Evolutionary conservation across 2,797 vertebrate genomes (phyloP).

Genomic region (Coluber constrictor): DNA sequence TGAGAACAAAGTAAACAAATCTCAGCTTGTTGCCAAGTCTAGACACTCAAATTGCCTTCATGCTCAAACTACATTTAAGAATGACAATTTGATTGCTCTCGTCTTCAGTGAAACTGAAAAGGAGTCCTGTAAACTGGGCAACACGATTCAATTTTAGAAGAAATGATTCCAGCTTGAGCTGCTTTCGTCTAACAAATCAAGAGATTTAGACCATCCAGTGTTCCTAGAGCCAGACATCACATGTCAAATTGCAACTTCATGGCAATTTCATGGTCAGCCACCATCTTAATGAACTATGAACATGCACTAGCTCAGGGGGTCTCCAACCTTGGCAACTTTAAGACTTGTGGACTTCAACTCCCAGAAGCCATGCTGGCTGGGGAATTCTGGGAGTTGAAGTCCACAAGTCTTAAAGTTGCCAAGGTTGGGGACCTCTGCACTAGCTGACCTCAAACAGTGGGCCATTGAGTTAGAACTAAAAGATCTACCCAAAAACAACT

Average conservation of each 20-base stretch:
- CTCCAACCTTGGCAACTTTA: no score
- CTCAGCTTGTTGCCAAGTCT: not conserved
- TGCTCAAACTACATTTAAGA: not conserved
- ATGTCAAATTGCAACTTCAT: not conserved
- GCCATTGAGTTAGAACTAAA: not conserved
- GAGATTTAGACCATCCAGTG: not conserved
- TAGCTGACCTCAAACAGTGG: not conserved
- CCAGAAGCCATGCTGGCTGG: no score
- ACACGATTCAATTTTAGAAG: not conserved
- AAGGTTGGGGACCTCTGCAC: no score
- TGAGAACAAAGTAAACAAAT: not conserved
- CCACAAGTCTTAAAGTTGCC: no score
- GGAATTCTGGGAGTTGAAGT: no score
- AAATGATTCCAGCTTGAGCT: not conserved
- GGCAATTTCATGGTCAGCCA: not conserved
- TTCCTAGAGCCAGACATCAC: not conserved
- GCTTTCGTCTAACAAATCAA: not conserved
- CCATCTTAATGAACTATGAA: not conserved
- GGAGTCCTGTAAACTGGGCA: not conserved
- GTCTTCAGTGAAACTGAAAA: not conserved
- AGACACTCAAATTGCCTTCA: not conserved
- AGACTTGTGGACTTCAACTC: no score
- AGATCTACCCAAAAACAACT: not conserved
- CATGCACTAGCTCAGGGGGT: not conserved
- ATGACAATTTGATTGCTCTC: not conserved